These are phyloP conservation scores for Saccostrea glomerata DNA, from an alignment of 1,140 invertebrate genomes.

Conservation along the genomic window DNA sequence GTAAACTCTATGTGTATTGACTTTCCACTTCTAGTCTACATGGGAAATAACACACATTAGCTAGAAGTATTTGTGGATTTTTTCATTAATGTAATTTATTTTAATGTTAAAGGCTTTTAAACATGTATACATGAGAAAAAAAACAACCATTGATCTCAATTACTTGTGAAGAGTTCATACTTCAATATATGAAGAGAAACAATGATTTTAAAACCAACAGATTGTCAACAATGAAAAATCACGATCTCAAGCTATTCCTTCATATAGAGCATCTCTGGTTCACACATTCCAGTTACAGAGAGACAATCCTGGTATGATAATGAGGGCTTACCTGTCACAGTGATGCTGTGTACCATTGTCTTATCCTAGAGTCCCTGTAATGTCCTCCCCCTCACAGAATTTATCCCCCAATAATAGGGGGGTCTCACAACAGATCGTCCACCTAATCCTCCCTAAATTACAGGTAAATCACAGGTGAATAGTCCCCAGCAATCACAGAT, in stretches of 20 bases:
- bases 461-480: conserved; percentile 24
- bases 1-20: not conserved
- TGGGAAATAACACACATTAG: not conserved
- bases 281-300: not conserved
- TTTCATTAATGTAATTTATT: not conserved
- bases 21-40: not conserved
- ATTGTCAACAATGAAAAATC: not conserved
- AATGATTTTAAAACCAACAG: not conserved
- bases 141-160: too few relatives aligned
- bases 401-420: not conserved
- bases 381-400: not conserved
- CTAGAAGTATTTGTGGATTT: not conserved
- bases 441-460: conserved; percentile 17
- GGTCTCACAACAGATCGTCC: not conserved
- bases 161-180: too few relatives aligned
- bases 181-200: too few relatives aligned
- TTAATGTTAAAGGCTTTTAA: not conserved
- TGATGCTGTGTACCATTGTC: conserved; percentile 10
- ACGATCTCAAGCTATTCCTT: not conserved
- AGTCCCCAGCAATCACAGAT: not conserved
- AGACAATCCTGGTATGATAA: conserved; percentile 21
- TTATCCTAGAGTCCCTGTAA: not conserved
- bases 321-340: conserved; percentile 19
- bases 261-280: not conserved
- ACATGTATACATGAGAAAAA: too few relatives aligned